Evolutionary conservation across 2,797 vertebrate genomes (phyloP), one percentile per base, ranked within the genome.

Genomic region (Poeciliopsis gracilis): DNA sequence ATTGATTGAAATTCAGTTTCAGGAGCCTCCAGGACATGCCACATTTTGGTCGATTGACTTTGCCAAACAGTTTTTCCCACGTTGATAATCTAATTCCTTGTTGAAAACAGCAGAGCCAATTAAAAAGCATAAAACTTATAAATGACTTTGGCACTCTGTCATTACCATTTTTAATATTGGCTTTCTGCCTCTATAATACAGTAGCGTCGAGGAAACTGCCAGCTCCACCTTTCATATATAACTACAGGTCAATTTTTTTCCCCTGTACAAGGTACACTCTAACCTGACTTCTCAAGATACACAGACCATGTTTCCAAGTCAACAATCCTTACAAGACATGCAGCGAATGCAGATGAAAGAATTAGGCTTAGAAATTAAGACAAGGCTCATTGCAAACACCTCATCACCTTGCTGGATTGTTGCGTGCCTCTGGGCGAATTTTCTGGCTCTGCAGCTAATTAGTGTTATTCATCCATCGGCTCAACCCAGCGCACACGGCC

Each of bases 361-460:
- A 87, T 88, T 78, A 85, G 67, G 28, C 47, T 86, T 77, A 73
- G 73, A 86, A 86, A 89, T 84, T 78, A 82, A 83, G 61, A 82
- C 79, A 75, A 83, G 82, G 87, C 85, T 78, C 72, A 61, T 81
- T 70, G 63, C 71, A 91, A 93, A 93, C 84, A 91, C 84, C 79
- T 90, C 82, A 91, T 91, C 89, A 91, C 87, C 85, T 92, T 89
- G 70, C 86, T 88, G 84, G 84, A 91, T 83, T 82, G 85, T 88
- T 87, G 79, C 88, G 85, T 86, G 85, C 91, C 86, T 77, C 6
- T 0, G 76, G 88, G 88, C 86, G 89, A 81, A 86, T 90, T 88
- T 91, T 79, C 80, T 82, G 76, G 77, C 83, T 88, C 84, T 89
- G 82, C 81, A 75, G 87, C 91, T 94, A 91, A 94, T 95, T 94